Conservation (phyloP, 2,888 invertebrate genomes). For the Phlogophora meticulosa region DNA sequence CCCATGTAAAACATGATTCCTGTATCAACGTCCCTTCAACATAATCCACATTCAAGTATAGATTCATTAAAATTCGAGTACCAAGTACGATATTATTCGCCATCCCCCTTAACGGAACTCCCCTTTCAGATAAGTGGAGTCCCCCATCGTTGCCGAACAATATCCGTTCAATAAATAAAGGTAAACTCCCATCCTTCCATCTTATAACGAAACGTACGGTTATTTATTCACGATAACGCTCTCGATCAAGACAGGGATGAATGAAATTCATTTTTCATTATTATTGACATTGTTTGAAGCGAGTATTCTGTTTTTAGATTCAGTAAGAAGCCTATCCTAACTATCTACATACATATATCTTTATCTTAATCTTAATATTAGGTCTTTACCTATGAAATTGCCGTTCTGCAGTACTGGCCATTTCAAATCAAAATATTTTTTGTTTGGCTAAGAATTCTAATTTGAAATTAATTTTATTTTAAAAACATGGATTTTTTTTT, state of each 20-base stretch:
- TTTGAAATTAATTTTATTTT: no score
- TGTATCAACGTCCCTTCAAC: background rate
- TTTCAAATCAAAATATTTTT: no score
- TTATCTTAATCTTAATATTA: no score
- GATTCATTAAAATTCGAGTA: background rate
- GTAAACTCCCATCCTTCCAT: constrained; percentile 20
- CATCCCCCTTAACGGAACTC: constrained; percentile 1
- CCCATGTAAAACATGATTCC: no score
- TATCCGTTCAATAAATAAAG: constrained; percentile 57
- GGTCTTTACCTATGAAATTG: no score
- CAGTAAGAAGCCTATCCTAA: no score
- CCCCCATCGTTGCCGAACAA: constrained; percentile 40
- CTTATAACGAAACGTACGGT: constrained; percentile 21
- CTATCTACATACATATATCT: no score
- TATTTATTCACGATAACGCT: constrained; percentile 45
- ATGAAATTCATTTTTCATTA: constrained; percentile 40
- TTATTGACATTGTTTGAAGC: constrained; percentile 1
- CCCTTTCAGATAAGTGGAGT: constrained; percentile 26
- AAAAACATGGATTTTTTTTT: no score
- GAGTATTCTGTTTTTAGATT: constrained; percentile 5
- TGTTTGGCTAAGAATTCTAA: no score
- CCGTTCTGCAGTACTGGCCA: no score
- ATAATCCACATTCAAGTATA: background rate
- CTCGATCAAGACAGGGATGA: constrained; percentile 17
- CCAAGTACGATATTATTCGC: background rate